Base-by-base conservation (phyloP, 2,888 invertebrate species). In the Drosophila dives region DNA sequence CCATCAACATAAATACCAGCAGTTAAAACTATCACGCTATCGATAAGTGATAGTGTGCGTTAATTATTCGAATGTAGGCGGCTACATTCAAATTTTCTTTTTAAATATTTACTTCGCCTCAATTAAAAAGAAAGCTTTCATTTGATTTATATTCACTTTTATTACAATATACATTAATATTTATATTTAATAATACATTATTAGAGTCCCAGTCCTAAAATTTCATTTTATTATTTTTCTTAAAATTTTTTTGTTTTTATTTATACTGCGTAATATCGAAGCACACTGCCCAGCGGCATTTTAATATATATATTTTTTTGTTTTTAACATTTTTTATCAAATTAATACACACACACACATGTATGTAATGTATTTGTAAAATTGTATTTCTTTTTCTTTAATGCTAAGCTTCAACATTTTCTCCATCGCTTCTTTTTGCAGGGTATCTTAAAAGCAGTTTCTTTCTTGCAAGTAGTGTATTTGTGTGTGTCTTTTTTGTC, bases 181-280 rank as follows among this genome's bases (percentile, higher is more conserved):
- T 83, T 84, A 88, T 88, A 88, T 88, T 85, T 86, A 86, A 88
- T 86, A 86, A 86, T 86, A 86, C 85, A 88, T 83, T 80, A 86
- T 86, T 86, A 86, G 73, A 88, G 83, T 81, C 71, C 76, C 76
- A 76, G 73, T 83, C 80, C 86, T 86, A 83, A 88, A 81, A 81
- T 73, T 66, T 75, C 65, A 63, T 55, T 64, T 72, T 64, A 45
- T 38, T 63, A 51, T 38, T 51, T 54, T 36, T 61, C 67, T 61
- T 45, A 15, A 26, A 17, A 17, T 42, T 3, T 49, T 69, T 64
- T 45, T 23, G 11, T 45, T 20, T 20, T 12, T 45, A 29, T 79
- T 76, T 65, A 69, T 83, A 78, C 78, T 85, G 84, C 73, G 69
- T 84, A 84, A 78, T 87, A 87, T 87, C 85, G 84, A 84, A 84